Evolutionary conservation across 2,888 invertebrate genomes (phyloP).

Genomic region (Leptarthrus brevirostris): DNA sequence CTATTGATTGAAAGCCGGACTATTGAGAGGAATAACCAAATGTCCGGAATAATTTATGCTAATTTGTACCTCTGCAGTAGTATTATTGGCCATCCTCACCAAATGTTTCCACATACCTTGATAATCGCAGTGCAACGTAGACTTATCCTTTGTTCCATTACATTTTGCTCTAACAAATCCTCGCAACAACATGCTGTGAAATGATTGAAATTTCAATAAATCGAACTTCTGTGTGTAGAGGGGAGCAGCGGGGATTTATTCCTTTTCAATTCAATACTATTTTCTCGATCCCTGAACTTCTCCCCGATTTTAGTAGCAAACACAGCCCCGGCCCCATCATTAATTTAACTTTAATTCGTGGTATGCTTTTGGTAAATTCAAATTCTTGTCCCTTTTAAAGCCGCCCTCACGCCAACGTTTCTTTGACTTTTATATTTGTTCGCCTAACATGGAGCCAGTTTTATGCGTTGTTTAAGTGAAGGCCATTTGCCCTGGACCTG

Average conservation of each 20-base stretch:
- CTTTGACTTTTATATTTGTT: neutral
- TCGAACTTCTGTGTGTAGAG: too few relatives aligned
- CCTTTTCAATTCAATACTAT: neutral
- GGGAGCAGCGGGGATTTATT: too few relatives aligned
- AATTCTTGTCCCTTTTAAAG: neutral
- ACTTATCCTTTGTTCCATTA: neutral
- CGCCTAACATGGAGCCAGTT: neutral
- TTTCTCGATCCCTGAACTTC: neutral
- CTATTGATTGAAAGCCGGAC: too few relatives aligned
- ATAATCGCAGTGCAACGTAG: neutral
- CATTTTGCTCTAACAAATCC: neutral
- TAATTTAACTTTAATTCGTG: neutral
- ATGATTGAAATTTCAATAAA: too few relatives aligned
- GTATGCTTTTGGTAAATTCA: neutral
- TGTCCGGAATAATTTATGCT: neutral
- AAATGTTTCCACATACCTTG: neutral
- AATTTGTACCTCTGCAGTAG: neutral
- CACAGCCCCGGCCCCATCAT: neutral
- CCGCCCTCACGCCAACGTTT: neutral
- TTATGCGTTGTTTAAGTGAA: slow-evolving; percentile 1
- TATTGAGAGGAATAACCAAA: too few relatives aligned
- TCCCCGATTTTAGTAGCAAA: neutral
- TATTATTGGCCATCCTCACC: neutral
- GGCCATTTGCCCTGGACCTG: neutral
- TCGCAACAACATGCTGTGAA: neutral